Evolutionary conservation across 2,888 invertebrate genomes (phyloP), one percentile per base, ranked within the genome.

Genomic region (Aquatica leii): DNA sequence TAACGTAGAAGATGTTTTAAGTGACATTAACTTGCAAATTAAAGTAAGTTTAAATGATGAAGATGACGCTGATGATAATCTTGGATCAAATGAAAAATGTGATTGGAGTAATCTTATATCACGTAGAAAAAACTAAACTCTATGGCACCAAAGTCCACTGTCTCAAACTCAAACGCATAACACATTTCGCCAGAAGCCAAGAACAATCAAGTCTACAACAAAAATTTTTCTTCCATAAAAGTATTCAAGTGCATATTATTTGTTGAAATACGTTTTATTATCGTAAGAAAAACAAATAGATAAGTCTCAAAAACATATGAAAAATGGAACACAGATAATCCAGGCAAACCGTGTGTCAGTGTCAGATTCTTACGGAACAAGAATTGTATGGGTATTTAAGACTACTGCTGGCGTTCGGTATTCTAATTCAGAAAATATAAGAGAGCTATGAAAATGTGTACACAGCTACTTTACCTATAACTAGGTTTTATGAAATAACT

Each of bases 271-370:
- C 43, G 55, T 20, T 14, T 8, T 6, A 48, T 49, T 15, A 49
- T 57, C 1, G 49, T 57, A 49, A n/a, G 40, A 48, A 37, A 57
- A 48, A 59, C 51, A 21, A 59, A 59, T 52, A 43, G 43, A 52
- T 51, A 46, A 52, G 21, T 24, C 18, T 50, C 14, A 41, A 17
- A 1, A 4, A 18, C 51, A n/a, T 52, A 59, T 34, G 43, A 12
- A 4, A 52, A 59, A 41, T 52, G 51, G 31, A 59, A 59, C 31
- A 15, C 6, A 17, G 31, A 40, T 14, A 20, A 41, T 24, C 40
- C 8, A 18, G 31, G 9, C 20, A 51, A 52, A 31, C 43, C 5
- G n/a, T 1, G 9, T 51, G 51, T 41, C 14, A 1, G 1, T 59
- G 52, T 31, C 8, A 18, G 0, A 31, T 1, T n/a, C 31, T 43